Evolutionary conservation across 1,140 invertebrate species (phyloP), one percentile per base, ranked within the genome.

Genomic region (Drosophila pseudoobscura): DNA sequence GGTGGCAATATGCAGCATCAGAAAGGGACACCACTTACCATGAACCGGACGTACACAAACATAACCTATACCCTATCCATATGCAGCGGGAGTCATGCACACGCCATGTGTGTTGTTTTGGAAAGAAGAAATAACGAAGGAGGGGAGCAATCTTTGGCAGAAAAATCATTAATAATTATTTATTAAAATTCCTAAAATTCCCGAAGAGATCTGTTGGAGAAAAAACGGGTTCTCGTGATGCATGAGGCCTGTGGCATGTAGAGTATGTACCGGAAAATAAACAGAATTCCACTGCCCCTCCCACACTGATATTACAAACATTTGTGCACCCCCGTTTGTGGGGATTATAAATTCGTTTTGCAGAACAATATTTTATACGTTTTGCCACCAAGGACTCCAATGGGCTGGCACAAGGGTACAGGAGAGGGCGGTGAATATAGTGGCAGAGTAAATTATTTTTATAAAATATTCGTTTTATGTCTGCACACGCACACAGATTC

Each of bases 291-390:
- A 9, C 7, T 24, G 13, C 9, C 15, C 24, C 43, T 24, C 8
- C 9, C 24, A 24, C 43, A 41, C 44, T 57, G 13, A 20, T 22
- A 69, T 76, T 64, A 60, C 50, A 61, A 70, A 74, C 74, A 75
- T 78, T 83, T 62, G 60, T 53, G 45, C n/a, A 62, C 60, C 71
- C 50, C 71, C 50, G 50, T 75, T 83, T 78, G 71, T 52, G 61
- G 80, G 80, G 76, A 84, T 84, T 84, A 84, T 84, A 79, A 84
- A 84, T 84, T 79, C 75, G 78, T 76, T 79, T 84, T 69, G 80
- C 80, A 76, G 78, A 76, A 65, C 22, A 55, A 75, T 75, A 80
- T 78, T 75, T 73, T 41, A 35, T 50, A 66, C 39, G 43, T 54
- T 70, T 29, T 52, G 41, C 17, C 49, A 20, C 39, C 17, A 44